Conservation (phyloP, 2,888 invertebrate genomes). For the Myopa testacea region DNA sequence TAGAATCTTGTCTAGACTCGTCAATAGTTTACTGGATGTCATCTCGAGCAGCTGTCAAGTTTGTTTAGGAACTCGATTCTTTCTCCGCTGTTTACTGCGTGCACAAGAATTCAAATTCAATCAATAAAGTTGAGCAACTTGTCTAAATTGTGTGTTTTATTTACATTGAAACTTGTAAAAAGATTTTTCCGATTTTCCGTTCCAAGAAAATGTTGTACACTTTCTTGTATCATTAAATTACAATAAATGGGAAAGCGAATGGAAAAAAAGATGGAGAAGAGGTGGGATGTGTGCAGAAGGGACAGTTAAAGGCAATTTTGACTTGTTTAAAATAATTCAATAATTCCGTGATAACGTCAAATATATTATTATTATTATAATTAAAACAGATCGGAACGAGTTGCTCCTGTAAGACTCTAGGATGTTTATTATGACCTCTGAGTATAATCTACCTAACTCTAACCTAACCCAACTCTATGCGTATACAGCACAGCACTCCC, state of each 20-base stretch:
- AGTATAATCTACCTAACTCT: no score
- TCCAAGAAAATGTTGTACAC: background rate
- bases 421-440: no score
- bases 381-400: no score
- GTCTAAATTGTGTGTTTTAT: background rate
- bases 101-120: background rate
- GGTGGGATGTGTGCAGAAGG: no score
- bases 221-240: background rate
- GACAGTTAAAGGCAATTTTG: no score
- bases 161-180: background rate
- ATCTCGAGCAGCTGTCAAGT: background rate
- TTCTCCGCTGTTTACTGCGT: background rate
- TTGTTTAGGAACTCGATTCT: background rate
- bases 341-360: no score
- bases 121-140: background rate
- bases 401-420: no score
- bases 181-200: background rate
- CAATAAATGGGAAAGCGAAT: background rate
- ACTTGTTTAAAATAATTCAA: no score
- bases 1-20: background rate
- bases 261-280: no score
- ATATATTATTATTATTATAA: no score
- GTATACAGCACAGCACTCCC: no score
- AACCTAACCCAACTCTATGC: no score
- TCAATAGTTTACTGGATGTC: background rate